Base-by-base conservation (phyloP, 2,113 vertebrate species). In the Turnix velox region DNA sequence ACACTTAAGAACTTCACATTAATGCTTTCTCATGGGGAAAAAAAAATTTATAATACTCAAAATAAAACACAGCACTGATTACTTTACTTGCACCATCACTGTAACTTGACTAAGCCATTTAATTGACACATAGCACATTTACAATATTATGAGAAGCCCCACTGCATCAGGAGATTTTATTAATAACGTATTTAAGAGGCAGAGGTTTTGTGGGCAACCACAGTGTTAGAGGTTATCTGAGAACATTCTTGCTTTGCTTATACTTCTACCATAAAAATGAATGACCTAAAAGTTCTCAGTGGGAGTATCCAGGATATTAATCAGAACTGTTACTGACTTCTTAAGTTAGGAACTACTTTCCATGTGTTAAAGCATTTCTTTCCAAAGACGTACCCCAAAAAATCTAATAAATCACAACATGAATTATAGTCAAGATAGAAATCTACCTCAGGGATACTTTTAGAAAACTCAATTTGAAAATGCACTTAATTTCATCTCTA, bases 261-360 rank as follows among this genome's bases (percentile, higher is more conserved):
- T 39, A 87, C 10, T 87, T 95, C 59, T 46, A 73, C 69, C 92
- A 97, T 95, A 95, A 95, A 96, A 94, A 96, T 92, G 94, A 93
- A 97, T 86, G 80, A 94, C 73, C 95, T 95, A 46, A 52, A 92
- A 94, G 95, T 95, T 75, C 71, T 94, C 84, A 55, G 62, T 87
- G 76, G 71, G 62, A 94, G 51, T 54, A 86, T 33, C 22, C 33
- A 42, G 28, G 54, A 61, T 51, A 96, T 95, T 96, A 96, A 94
- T 95, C 81, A 91, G 35, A 37, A 91, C 58, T 81, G 76, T 63
- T 66, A 93, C 55, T 72, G 86, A 93, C 71, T 94, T 96, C 72
- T 65, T 61, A 93, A 93, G 68, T 91, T 84, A 67, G 87, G 78
- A 92, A 95, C 96, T 92, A 96, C 78, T 94, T 78, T 83, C 95